Conservation (phyloP, 2,888 invertebrate genomes). For the Syritta pipiens region DNA sequence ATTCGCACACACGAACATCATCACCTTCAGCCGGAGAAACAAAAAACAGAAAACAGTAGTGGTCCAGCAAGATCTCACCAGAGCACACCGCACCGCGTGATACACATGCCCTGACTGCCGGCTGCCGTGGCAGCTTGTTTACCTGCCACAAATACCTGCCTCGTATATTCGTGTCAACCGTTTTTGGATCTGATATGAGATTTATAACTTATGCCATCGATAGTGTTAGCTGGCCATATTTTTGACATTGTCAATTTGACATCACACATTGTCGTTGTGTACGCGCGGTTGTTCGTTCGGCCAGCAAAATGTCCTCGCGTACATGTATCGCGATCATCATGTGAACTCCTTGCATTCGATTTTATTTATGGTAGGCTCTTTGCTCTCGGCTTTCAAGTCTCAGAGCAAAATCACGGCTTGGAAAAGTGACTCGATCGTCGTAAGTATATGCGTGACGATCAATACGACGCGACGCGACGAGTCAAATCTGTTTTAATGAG, state of each 20-base stretch:
- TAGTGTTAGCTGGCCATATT: conserved; percentile 72
- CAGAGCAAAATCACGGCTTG: too few species aligned
- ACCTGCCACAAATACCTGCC: conserved; percentile 67
- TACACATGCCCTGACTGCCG: conserved; percentile 39
- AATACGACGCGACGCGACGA: conserved; percentile 66
- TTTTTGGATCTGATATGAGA: conserved; percentile 70
- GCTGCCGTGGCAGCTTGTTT: conserved; percentile 62
- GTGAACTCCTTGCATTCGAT: conserved; percentile 65
- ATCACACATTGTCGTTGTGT: conserved; percentile 69
- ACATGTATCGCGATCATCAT: conserved; percentile 26
- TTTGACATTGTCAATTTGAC: conserved; percentile 72
- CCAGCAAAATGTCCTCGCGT: conserved; percentile 44
- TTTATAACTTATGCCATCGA: conserved; percentile 71
- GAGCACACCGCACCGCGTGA: background rate
- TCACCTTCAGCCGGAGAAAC: too few species aligned
- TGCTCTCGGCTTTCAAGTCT: too few species aligned
- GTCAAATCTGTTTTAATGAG: conserved; percentile 72
- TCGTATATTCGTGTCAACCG: conserved; percentile 69
- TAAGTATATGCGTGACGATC: conserved; percentile 69
- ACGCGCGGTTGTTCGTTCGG: too few species aligned
- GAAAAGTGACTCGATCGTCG: conserved; percentile 50
- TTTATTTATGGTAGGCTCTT: conserved; percentile 67
- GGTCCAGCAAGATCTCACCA: conserved; percentile 50
- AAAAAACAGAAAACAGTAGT: conserved; percentile 51
- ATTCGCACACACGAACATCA: conserved; percentile 35